Conservation (phyloP, 2,888 invertebrate genomes). For the Tipula confusa region DNA sequence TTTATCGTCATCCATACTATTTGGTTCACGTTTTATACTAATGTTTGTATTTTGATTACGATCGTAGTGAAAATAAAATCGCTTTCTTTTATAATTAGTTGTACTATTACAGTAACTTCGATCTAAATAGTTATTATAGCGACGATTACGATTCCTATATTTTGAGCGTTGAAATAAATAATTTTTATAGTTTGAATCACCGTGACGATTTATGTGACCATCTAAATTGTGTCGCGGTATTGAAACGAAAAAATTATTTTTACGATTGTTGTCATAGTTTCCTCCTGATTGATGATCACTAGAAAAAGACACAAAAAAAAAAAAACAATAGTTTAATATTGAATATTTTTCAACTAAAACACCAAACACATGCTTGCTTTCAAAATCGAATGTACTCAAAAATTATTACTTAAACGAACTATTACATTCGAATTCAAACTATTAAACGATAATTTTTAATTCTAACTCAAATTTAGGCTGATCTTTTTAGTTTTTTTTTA, state of each 20-base stretch:
- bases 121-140: background rate
- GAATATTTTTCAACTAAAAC: background rate
- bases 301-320: background rate
- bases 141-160: background rate
- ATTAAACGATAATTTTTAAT: no score
- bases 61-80: background rate
- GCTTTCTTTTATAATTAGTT: background rate
- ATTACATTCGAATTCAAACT: no score
- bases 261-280: background rate
- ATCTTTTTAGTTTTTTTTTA: no score
- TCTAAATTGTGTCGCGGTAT: background rate
- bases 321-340: background rate
- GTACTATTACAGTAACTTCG: background rate
- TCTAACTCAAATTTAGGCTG: no score
- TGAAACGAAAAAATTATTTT: background rate
- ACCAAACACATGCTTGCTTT: background rate
- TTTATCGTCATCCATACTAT: background rate
- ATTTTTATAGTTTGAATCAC: background rate
- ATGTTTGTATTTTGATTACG: background rate
- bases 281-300: conserved; percentile 20
- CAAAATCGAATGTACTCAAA: background rate
- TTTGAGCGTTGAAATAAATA: background rate
- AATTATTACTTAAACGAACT: no score
- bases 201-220: background rate
- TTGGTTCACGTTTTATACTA: background rate